Evolutionary conservation across 2,797 vertebrate genomes (phyloP), one percentile per base, ranked within the genome.

Genomic region (Prunella strophiata): DNA sequence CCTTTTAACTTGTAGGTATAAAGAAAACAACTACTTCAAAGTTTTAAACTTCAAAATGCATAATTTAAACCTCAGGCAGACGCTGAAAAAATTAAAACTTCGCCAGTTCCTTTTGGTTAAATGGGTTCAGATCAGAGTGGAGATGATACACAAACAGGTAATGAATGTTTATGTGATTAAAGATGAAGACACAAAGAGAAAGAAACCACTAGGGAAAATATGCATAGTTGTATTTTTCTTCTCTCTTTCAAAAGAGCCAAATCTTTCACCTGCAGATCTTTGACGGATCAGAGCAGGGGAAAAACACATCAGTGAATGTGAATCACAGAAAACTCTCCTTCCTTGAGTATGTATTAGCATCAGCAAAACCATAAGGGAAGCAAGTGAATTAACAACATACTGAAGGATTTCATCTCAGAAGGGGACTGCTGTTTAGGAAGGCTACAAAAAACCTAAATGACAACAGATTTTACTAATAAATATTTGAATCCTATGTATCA

Each of bases 1-100:
- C 70, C 58, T 95, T 95, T 97, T 86, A 95, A 94, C 89, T 93
- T 92, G 71, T 88, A 91, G 74, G 67, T 86, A 70, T 78, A 95
- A 87, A 97, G 51, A 95, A 85, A 78, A 82, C 82, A 88, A 94
- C 75, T 91, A 75, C 91, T 92, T 93, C 36, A 86, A 95, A 96
- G 80, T 96, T 96, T 92, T 82, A 82, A 93, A 91, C 84, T 94
- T 91, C 58, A 93, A 84, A 95, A 95, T 76, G 93, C 72, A 92
- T 90, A 88, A 84, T 93, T 96, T 84, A 42, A 92, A 84, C 45
- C 74, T 76, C 73, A 90, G 92, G 85, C 86, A 82, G 76, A 90
- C 62, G 85, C 42, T 89, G 68, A 96, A 95, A 95, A 81, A 92
- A 91, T 59, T 83, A 96, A 94, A 92, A 80, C 16, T 68, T 89